phyloP scores from a whole-genome alignment of 2,888 invertebrate genomes.

The Diachrysia chrysitis region DNA sequence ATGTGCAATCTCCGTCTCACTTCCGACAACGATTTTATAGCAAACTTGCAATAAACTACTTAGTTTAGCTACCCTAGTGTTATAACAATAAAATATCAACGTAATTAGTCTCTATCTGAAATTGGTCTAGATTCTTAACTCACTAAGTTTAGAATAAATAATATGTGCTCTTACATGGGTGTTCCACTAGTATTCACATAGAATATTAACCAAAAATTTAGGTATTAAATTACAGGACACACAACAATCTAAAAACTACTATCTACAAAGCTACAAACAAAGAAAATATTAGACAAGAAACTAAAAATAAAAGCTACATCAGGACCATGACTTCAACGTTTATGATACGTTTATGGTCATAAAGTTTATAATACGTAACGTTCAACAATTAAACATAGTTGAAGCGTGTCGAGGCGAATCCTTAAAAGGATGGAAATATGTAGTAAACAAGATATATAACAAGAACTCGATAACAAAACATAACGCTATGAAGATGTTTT shows the following conservation, averaged over 20 bases:
- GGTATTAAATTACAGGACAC: background rate
- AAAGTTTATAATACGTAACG: constrained; percentile 29
- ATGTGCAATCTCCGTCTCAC: constrained; percentile 43
- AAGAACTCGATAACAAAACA: constrained; percentile 12
- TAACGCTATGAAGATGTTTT: constrained; percentile 5
- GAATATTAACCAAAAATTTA: too few species aligned
- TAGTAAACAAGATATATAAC: constrained; percentile 18
- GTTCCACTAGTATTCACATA: too few species aligned
- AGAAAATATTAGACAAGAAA: constrained; percentile 24
- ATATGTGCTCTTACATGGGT: too few species aligned
- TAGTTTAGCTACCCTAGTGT: background rate
- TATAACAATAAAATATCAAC: background rate
- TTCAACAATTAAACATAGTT: constrained; percentile 26
- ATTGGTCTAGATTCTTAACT: too few species aligned
- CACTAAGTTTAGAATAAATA: too few species aligned
- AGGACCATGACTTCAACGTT: constrained; percentile 38
- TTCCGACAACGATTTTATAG: constrained; percentile 41
- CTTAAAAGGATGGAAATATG: constrained; percentile 44
- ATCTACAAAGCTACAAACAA: background rate
- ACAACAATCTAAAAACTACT: background rate
- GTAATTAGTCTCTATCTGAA: too few species aligned
- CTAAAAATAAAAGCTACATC: constrained; percentile 30
- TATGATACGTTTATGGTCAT: constrained; percentile 30
- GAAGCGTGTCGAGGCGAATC: constrained; percentile 8
- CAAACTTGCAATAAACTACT: constrained; percentile 10